Conservation (phyloP, 2,113 vertebrate species). For the Notarius quadriscutis region DNA sequence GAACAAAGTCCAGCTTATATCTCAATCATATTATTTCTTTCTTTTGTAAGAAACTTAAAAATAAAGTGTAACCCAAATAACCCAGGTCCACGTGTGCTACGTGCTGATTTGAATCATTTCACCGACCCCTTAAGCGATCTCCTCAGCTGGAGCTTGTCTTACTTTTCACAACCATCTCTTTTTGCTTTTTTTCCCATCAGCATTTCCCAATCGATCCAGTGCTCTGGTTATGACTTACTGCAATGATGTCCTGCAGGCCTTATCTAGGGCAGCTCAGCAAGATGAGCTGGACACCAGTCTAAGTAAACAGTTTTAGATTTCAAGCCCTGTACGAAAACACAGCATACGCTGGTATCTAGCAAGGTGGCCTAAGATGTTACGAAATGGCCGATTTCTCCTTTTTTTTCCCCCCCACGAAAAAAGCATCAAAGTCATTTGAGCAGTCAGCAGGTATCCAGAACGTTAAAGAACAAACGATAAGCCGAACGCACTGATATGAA, state of each 20-base stretch:
- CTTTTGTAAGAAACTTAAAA: conserved; percentile 35
- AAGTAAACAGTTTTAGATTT: conserved; percentile 49
- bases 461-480: not conserved
- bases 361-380: conserved; percentile 21
- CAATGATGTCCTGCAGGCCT: conserved; percentile 38
- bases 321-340: conserved; percentile 37
- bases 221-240: conserved; percentile 5
- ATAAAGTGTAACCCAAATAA: conserved; percentile 40
- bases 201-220: conserved; percentile 50
- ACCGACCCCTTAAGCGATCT: conserved; percentile 36
- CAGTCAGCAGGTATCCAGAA: conserved; percentile 1
- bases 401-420: conserved; percentile 6
- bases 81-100: conserved; percentile 24
- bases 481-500: not conserved
- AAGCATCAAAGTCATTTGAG: conserved; percentile 57
- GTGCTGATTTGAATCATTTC: conserved; percentile 42
- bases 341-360: conserved; percentile 18
- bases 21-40: conserved; percentile 13
- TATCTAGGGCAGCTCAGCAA: conserved; percentile 41
- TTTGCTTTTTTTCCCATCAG: conserved; percentile 51
- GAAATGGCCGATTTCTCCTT: not conserved
- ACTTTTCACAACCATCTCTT: conserved; percentile 42
- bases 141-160: conserved; percentile 51
- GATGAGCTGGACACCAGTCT: conserved; percentile 35
- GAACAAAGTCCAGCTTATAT: not conserved